phyloP scores from a whole-genome alignment of 2,113 vertebrate genomes.

The Otolemur garnettii region DNA sequence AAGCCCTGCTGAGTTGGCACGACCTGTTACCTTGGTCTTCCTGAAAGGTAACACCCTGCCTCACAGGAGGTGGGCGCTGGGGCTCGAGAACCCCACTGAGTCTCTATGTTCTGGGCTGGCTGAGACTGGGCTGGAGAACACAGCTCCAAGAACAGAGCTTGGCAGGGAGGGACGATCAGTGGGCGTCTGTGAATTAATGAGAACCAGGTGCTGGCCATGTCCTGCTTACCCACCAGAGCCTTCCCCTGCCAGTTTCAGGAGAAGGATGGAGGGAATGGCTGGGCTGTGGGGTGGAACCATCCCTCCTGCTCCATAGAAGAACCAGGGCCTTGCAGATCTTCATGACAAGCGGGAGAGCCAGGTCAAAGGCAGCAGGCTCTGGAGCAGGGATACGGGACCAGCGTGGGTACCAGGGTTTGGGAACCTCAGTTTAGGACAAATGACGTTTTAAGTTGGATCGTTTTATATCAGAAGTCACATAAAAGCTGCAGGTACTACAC shows the following conservation, averaged over 20 bases:
- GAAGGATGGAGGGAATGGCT: background rate
- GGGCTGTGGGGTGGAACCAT: background rate
- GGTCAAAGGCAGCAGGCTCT: background rate
- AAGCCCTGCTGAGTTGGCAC: too few species aligned
- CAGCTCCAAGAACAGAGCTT: background rate
- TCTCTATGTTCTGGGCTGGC: too few species aligned
- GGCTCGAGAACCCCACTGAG: background rate
- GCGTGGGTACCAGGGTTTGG: background rate
- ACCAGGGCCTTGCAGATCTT: background rate
- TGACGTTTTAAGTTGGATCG: background rate
- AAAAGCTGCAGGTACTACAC: background rate
- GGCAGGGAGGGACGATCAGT: fast-evolving
- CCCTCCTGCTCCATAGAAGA: background rate
- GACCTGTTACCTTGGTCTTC: too few species aligned
- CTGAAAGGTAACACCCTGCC: background rate
- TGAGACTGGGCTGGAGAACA: background rate
- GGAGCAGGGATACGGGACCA: too few species aligned
- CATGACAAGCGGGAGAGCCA: background rate
- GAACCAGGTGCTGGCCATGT: background rate
- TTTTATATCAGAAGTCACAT: background rate
- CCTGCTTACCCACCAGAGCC: background rate
- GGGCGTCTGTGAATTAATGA: background rate
- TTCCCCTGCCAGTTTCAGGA: background rate
- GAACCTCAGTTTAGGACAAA: background rate
- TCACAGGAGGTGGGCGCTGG: too few species aligned